Evolutionary conservation across 2,888 invertebrate genomes (phyloP), one percentile per base, ranked within the genome.

Genomic region (Thysanoteuthis rhombus): DNA sequence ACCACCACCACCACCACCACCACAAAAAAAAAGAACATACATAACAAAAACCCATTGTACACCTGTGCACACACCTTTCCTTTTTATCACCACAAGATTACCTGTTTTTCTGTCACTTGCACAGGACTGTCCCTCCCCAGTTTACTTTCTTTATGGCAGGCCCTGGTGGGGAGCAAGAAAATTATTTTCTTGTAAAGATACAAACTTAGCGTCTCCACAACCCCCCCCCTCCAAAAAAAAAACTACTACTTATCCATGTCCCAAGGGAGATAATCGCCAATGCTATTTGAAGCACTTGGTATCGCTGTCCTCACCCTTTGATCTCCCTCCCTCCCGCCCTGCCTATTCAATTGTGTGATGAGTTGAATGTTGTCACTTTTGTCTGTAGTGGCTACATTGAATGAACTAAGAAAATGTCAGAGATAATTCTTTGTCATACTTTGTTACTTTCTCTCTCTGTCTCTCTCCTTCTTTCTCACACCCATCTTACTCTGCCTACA

Each of bases 101-200:
- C 75, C 36, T 75, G 75, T 75, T 75, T 75, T 36, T 75, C 12
- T 19, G 75, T 75, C 75, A 75, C 75, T 36, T 75, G 75, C 75
- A 75, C 75, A 75, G 75, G n/a, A 75, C 75, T 36, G 52, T 4
- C 52, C 52, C 52, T 25, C 75, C 75, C 75, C 75, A 75, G 75
- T 75, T 75, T 75, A 75, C 75, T 75, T 75, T 75, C 75, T 12
- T 75, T 36, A 75, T 75, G 75, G n/a, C 75, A 75, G n/a, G 75
- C 75, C 75, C 75, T 75, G n/a, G 75, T 75, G n/a, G 75, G n/a
- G 75, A 75, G 75, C n/a, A 75, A 75, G n/a, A n/a, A 75, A 75
- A 4, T 75, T 75, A 75, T 75, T 75, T 75, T 75, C 75, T 75
- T 75, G 75, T 75, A 75, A 75, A 16, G 75, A 75, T 75, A 75